These are phyloP conservation scores for Uria lomvia DNA, from an alignment of 2,113 vertebrate species.

Conservation along the genomic window DNA sequence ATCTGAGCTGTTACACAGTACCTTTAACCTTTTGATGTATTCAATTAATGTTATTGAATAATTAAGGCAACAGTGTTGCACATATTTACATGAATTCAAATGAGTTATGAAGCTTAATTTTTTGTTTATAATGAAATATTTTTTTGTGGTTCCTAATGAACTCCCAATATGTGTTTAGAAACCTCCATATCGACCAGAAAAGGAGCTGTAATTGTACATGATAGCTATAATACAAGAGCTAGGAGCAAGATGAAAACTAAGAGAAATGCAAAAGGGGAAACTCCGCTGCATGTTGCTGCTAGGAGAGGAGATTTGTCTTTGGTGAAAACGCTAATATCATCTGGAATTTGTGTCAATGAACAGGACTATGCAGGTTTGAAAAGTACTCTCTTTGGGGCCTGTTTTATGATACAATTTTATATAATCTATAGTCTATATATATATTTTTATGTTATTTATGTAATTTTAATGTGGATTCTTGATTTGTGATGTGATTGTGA, in stretches of 20 bases:
- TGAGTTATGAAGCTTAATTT: not conserved
- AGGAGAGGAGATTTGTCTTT: conserved; percentile 71
- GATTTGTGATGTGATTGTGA: not conserved
- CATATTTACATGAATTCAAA: not conserved
- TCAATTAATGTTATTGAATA: not conserved
- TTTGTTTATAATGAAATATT: not conserved
- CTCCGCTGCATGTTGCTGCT: conserved; percentile 76
- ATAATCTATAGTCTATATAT: not conserved
- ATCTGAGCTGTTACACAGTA: not conserved
- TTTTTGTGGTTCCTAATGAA: not conserved
- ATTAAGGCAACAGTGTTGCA: not conserved
- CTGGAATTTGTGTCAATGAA: conserved; percentile 78
- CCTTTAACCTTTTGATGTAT: not conserved
- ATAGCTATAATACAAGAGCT: not conserved
- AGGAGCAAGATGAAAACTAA: conserved; percentile 57
- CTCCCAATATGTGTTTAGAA: not conserved
- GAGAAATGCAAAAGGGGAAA: conserved; percentile 75
- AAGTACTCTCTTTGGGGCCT: not conserved
- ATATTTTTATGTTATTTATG: not conserved
- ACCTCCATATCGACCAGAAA: not conserved
- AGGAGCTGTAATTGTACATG: not conserved
- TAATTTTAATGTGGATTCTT: not conserved
- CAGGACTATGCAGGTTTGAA: conserved; percentile 82
- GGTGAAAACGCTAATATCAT: conserved; percentile 76
- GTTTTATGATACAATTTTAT: not conserved